Evolutionary conservation across 2,888 invertebrate species (phyloP).

Genomic region (Palloptera scutellata): DNA sequence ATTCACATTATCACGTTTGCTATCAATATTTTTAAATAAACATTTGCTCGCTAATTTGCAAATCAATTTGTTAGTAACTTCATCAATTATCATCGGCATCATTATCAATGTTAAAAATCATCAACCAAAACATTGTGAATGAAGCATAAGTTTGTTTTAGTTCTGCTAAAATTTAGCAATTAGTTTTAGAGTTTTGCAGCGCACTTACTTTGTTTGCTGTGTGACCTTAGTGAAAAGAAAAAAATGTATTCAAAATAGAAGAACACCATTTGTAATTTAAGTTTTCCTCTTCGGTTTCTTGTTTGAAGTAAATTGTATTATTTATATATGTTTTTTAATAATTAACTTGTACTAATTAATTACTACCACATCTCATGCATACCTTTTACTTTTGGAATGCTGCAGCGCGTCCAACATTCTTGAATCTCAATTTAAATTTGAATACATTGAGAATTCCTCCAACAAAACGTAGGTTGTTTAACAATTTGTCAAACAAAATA

Average conservation of each 20-base stretch:
- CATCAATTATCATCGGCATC: no score
- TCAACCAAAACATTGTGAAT: no score
- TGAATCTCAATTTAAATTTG: conserved; percentile 95
- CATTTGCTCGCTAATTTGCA: no score
- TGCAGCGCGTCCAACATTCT: conserved; percentile 98
- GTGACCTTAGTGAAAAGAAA: conserved; percentile 29
- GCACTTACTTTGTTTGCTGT: neutral
- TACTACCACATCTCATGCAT: conserved; percentile 19
- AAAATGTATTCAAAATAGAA: conserved; percentile 25
- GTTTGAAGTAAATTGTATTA: conserved; percentile 22
- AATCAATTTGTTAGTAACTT: no score
- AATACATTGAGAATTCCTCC: conserved; percentile 90
- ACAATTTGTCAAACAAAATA: conserved; percentile 1
- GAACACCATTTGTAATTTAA: conserved; percentile 30
- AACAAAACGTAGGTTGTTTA: conserved; percentile 83
- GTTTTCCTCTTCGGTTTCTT: conserved; percentile 30
- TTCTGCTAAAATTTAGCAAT: neutral
- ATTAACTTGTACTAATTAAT: conserved; percentile 21
- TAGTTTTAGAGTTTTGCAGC: neutral
- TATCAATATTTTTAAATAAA: no score
- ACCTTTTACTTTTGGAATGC: conserved; percentile 67
- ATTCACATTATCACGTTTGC: no score
- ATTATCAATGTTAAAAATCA: no score
- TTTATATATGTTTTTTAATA: conserved; percentile 1
- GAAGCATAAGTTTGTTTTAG: no score